Evolutionary conservation across 2,797 vertebrate species (phyloP), one percentile per base, ranked within the genome.

Genomic region (Danio choprae): DNA sequence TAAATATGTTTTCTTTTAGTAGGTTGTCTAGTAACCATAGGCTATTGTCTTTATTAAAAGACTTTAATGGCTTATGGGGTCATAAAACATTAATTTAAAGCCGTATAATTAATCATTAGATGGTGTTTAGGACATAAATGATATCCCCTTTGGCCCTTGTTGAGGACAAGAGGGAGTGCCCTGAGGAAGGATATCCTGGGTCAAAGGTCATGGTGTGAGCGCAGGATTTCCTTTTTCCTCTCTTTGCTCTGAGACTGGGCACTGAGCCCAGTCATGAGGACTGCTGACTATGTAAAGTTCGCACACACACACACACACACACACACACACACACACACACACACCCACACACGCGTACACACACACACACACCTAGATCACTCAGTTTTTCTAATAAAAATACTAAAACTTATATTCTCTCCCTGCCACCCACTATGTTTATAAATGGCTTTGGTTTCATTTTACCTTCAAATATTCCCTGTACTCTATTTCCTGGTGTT

Each of bases 171-270:
- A 53, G 69, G 80, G 78, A 58, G 63, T 76, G 88, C 84, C 88
- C 86, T 85, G 78, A 67, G 89, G 82, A 81, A 88, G 91, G 91
- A 94, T 90, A 89, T 93, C 90, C 89, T 63, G 82, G 87, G 90
- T 90, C 86, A 86, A 80, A 90, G 89, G 86, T 90, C 80, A 29
- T 43, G 5, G 53, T 4, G 72, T 64, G 38, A 79, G 72, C 58
- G 69, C 89, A 92, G 93, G 92, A 93, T 90, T 88, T 93, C 92
- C 93, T 83, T 81, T 72, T 77, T 84, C 70, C 84, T 83, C 67
- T 64, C 43, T 60, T 50, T 59, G 40, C 51, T 74, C 79, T 56
- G 48, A 74, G 77, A 73, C 40, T 11, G 44, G 83, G 78, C 58
- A 68, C 48, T 10, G 38, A 22, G 79, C 82, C 74, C 74, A 79